Conservation (phyloP, 2,797 vertebrate genomes). For the Synaphobranchus kaupii region DNA sequence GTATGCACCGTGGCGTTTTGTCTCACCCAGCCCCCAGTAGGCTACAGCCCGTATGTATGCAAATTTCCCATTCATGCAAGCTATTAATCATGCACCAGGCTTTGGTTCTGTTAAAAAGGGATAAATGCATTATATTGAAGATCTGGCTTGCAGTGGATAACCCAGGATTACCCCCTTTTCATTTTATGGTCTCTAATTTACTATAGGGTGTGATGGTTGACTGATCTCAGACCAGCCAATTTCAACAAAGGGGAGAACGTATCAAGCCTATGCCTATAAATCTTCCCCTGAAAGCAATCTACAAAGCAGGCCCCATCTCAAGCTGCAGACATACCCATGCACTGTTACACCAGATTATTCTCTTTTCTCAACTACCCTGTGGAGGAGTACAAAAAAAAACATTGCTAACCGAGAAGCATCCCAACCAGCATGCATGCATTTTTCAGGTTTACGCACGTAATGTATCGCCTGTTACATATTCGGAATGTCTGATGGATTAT, state of each 20-base stretch:
- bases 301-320: constrained; percentile 1
- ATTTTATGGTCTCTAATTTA: constrained; percentile 49
- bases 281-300: constrained; percentile 33
- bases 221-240: constrained; percentile 39
- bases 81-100: neutral
- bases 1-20: neutral
- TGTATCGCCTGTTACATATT: neutral
- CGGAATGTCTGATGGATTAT: neutral
- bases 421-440: neutral
- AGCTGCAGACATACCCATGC: neutral
- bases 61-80: neutral
- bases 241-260: constrained; percentile 47
- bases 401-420: neutral
- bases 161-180: constrained; percentile 28
- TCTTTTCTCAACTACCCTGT: neutral
- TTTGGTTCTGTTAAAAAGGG: neutral
- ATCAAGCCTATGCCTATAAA: constrained; percentile 43
- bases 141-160: neutral
- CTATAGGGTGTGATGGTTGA: constrained; percentile 44
- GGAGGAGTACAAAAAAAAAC: neutral
- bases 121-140: neutral
- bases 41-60: neutral
- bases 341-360: neutral
- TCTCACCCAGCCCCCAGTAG: neutral
- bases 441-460: neutral